A percentile compares a stretch with the other conserved stretches of the same genome.
phyloP scores from a whole-genome alignment of 2,888 invertebrate species.

The Diaprepes abbreviatus region DNA sequence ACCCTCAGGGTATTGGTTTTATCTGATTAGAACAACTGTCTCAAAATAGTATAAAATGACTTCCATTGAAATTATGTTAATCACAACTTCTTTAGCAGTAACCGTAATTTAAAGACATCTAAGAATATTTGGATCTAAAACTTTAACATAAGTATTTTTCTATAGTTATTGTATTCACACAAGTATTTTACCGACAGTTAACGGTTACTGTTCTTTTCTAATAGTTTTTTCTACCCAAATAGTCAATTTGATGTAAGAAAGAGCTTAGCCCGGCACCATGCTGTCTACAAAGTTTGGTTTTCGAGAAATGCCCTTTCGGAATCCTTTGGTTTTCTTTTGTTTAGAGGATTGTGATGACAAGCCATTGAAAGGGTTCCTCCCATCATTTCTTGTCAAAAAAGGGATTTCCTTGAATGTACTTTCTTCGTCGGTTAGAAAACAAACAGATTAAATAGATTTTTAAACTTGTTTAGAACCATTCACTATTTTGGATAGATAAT shows the following conservation, averaged over 20 bases:
- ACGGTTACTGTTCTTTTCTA: not conserved
- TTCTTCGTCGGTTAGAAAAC: not conserved
- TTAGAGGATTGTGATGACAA: conserved; percentile 35
- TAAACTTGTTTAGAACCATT: too few species aligned
- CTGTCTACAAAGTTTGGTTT: conserved; percentile 30
- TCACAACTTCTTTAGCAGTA: too few species aligned
- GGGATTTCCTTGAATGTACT: not conserved
- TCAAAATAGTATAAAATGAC: too few species aligned
- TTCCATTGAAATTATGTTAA: too few species aligned
- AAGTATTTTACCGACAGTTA: not conserved
- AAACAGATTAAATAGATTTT: not conserved
- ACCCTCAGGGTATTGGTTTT: too few species aligned
- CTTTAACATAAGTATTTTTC: too few species aligned
- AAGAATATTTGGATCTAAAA: too few species aligned
- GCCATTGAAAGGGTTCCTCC: conserved; percentile 17
- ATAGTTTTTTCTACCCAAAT: conserved; percentile 22
- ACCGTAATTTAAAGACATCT: too few species aligned
- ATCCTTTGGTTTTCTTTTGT: conserved; percentile 20
- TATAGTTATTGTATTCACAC: too few species aligned
- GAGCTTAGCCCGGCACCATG: conserved; percentile 24
- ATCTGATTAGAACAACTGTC: too few species aligned
- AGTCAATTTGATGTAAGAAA: conserved; percentile 18
- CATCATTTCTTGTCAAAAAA: conserved; percentile 1
- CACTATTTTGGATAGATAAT: too few species aligned
- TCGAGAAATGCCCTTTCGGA: conserved; percentile 26